Percentiles rank a stretch among this genome's conserved stretches.
Evolutionary conservation across 2,797 vertebrate genomes (phyloP).

Genomic region (Acanthurus lineatus): DNA sequence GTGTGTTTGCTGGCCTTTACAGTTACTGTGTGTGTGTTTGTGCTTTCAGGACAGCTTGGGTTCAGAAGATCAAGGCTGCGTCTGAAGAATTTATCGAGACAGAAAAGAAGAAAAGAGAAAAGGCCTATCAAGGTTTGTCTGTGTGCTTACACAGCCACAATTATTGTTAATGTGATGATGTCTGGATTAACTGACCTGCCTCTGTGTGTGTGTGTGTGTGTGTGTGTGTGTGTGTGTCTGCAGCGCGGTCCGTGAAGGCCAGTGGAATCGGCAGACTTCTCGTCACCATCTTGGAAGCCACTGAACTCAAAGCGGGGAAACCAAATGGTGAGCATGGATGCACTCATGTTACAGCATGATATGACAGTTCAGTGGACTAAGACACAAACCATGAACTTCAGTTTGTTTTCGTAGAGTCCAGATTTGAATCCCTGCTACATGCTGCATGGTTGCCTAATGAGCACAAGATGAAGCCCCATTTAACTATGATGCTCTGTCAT

Average conservation of each 20-base stretch:
- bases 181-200: neutral
- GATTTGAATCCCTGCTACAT: neutral
- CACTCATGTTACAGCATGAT: neutral
- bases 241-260: slow-evolving; percentile 92
- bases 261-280: slow-evolving; percentile 95
- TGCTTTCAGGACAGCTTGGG: slow-evolving; percentile 92
- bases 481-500: neutral
- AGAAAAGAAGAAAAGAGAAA: slow-evolving; percentile 96
- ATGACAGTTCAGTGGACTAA: slow-evolving; percentile 1
- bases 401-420: neutral
- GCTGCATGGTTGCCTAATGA: slow-evolving; percentile 3
- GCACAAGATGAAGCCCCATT: slow-evolving; percentile 3
- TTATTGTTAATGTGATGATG: neutral
- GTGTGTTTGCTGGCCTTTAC: neutral
- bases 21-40: neutral
- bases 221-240: slow-evolving; percentile 21
- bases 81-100: slow-evolving; percentile 96
- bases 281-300: slow-evolving; percentile 94
- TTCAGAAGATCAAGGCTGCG: slow-evolving; percentile 96
- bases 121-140: slow-evolving; percentile 93
- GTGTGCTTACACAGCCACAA: neutral
- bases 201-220: slow-evolving; percentile 18
- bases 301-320: slow-evolving; percentile 93
- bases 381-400: slow-evolving; percentile 3
- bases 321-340: slow-evolving; percentile 87